Percentiles rank a stretch among this genome's conserved stretches.
These are phyloP conservation scores for Reinhardtius hippoglossoides DNA, from an alignment of 2,113 vertebrate genomes.

Conservation along the genomic window DNA sequence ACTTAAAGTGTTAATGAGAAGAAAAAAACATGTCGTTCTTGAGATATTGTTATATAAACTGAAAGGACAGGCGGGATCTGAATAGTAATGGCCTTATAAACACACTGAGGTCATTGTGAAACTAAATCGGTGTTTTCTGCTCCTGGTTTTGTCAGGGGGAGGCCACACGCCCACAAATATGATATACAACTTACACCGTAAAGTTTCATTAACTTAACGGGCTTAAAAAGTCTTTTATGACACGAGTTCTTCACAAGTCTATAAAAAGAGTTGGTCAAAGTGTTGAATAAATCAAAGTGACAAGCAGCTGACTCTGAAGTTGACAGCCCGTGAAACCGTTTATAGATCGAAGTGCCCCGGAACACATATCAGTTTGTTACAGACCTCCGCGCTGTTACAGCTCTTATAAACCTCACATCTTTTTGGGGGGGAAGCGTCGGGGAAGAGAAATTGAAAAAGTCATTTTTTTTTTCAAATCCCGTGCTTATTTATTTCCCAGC, in stretches of 20 bases:
- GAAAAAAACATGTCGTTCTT: not conserved
- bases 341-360: conserved; percentile 25
- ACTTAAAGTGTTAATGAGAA: not conserved
- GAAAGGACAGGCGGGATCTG: not conserved
- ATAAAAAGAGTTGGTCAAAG: conserved; percentile 51
- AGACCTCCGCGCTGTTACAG: not conserved
- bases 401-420: conserved; percentile 53
- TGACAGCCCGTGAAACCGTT: conserved; percentile 51
- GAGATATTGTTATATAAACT: not conserved
- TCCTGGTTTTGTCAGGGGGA: not conserved
- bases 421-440: not conserved
- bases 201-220: conserved; percentile 28
- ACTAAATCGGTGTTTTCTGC: conserved; percentile 9
- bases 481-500: conserved; percentile 21
- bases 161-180: conserved; percentile 18
- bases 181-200: conserved; percentile 25
- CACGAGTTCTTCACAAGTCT: conserved; percentile 36
- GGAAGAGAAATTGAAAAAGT: conserved; percentile 23
- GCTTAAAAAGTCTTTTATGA: conserved; percentile 46
- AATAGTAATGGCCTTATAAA: not conserved
- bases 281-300: conserved; percentile 54
- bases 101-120: not conserved
- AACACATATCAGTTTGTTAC: conserved; percentile 50
- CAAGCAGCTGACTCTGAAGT: conserved; percentile 26
- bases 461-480: conserved; percentile 26